Conservation (phyloP, 2,888 invertebrate genomes). For the Ligdia adustata region DNA sequence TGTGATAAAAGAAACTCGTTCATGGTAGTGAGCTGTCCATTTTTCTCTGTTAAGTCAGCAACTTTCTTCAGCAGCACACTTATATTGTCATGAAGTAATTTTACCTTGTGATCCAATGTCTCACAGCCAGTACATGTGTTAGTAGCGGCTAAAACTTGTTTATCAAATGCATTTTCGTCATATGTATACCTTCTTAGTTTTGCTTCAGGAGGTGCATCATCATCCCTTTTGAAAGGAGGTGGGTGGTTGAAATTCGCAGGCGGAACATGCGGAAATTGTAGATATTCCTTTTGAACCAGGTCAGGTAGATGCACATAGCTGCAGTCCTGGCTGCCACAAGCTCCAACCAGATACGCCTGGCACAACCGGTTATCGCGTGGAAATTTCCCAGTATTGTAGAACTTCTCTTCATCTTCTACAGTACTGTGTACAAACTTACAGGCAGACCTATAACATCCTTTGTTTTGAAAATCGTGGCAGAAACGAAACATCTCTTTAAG, state of each 20-base stretch:
- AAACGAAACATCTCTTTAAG: constrained; percentile 77
- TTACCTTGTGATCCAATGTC: constrained; percentile 68
- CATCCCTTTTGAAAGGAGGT: constrained; percentile 60
- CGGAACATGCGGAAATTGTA: constrained; percentile 42
- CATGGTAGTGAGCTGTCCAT: constrained; percentile 75
- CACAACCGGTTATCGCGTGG: constrained; percentile 82
- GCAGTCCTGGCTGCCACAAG: constrained; percentile 80
- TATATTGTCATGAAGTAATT: constrained; percentile 75
- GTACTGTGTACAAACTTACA: constrained; percentile 89
- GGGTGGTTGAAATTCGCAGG: constrained; percentile 56
- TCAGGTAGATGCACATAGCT: constrained; percentile 63
- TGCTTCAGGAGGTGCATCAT: constrained; percentile 73
- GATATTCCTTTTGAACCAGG: constrained; percentile 48
- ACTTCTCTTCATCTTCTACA: constrained; percentile 87
- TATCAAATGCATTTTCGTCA: constrained; percentile 63
- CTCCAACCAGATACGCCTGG: constrained; percentile 84
- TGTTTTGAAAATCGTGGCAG: constrained; percentile 87
- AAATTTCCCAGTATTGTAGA: constrained; percentile 85
- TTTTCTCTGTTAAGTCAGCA: constrained; percentile 74
- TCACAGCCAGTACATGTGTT: constrained; percentile 70
- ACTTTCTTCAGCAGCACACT: constrained; percentile 76
- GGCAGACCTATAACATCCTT: constrained; percentile 85
- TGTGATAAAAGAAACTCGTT: constrained; percentile 78
- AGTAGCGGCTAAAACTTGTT: constrained; percentile 56
- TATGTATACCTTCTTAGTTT: constrained; percentile 67